A percentile compares a stretch with the other conserved stretches of the same genome.
Conservation (phyloP, 1,140 invertebrate genomes). For the Drosophila obscura region DNA sequence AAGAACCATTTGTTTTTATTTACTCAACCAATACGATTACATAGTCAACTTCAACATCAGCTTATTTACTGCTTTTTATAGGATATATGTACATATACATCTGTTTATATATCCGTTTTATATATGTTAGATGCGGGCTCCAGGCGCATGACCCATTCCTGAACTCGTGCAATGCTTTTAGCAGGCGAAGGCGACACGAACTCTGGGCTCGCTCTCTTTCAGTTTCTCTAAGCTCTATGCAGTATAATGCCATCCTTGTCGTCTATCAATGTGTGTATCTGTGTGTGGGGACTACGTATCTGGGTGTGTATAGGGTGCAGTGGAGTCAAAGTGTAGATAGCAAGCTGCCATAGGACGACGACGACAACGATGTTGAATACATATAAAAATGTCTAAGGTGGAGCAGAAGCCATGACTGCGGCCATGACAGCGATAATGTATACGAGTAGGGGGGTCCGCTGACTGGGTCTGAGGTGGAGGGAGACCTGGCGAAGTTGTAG, state of each 20-base stretch:
- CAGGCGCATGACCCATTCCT: conserved; percentile 82
- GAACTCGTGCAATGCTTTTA: conserved; percentile 66
- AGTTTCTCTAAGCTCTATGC: conserved; percentile 64
- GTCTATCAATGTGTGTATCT: conserved; percentile 26
- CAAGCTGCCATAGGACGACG: conserved; percentile 77
- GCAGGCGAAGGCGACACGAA: conserved; percentile 69
- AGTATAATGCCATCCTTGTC: conserved; percentile 65
- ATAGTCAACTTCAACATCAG: conserved; percentile 10
- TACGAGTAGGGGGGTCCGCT: conserved; percentile 38
- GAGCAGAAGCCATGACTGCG: conserved; percentile 83
- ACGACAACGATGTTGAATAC: conserved; percentile 74
- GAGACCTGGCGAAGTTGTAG: conserved; percentile 50
- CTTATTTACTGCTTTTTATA: conserved; percentile 56
- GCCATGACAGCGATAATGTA: conserved; percentile 82
- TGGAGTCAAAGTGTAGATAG: conserved; percentile 80
- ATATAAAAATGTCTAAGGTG: conserved; percentile 80
- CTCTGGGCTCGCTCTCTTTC: conserved; percentile 57
- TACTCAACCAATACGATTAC: conserved; percentile 50
- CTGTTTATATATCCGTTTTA: conserved; percentile 36
- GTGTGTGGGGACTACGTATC: conserved; percentile 11
- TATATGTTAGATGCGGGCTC: conserved; percentile 57
- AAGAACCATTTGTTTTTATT: conserved; percentile 62
- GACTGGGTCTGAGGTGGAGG: background rate
- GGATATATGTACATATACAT: conserved; percentile 38
- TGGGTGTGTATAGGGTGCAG: conserved; percentile 48